These are phyloP conservation scores for Nephrocerus scutellatus DNA, from an alignment of 2,888 invertebrate species.

Conservation along the genomic window DNA sequence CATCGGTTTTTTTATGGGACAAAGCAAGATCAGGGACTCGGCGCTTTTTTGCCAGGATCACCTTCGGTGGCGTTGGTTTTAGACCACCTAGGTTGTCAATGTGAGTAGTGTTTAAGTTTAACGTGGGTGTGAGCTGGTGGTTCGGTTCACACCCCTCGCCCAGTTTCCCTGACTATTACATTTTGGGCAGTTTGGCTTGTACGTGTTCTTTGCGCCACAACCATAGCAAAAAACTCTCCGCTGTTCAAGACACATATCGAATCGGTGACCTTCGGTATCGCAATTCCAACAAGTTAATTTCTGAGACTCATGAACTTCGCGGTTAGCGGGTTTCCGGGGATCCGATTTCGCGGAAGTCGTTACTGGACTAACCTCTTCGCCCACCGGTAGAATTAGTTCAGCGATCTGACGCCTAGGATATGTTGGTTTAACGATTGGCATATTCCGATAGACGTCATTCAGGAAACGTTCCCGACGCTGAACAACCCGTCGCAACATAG, in stretches of 20 bases:
- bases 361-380: too few species aligned
- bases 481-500: slow-evolving; percentile 3
- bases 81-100: too few species aligned
- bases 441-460: background rate
- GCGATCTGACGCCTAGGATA: background rate
- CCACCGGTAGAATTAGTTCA: too few species aligned
- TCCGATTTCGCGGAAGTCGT: background rate
- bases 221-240: slow-evolving; percentile 8
- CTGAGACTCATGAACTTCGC: too few species aligned
- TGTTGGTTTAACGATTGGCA: background rate
- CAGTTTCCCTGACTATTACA: slow-evolving; percentile 7
- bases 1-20: too few species aligned
- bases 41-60: too few species aligned
- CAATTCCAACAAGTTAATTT: too few species aligned
- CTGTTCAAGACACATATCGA: slow-evolving; percentile 1
- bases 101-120: too few species aligned
- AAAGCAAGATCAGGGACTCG: too few species aligned
- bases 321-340: too few species aligned
- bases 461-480: slow-evolving; percentile 1
- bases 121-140: background rate
- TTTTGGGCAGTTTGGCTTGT: slow-evolving; percentile 7
- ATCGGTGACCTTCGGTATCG: too few species aligned
- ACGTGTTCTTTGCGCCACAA: slow-evolving; percentile 3
- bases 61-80: too few species aligned
- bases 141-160: slow-evolving; percentile 2